Evolutionary conservation across 1,140 invertebrate species (phyloP), one percentile per base, ranked within the genome.

Genomic region (Brachionus sp.): DNA sequence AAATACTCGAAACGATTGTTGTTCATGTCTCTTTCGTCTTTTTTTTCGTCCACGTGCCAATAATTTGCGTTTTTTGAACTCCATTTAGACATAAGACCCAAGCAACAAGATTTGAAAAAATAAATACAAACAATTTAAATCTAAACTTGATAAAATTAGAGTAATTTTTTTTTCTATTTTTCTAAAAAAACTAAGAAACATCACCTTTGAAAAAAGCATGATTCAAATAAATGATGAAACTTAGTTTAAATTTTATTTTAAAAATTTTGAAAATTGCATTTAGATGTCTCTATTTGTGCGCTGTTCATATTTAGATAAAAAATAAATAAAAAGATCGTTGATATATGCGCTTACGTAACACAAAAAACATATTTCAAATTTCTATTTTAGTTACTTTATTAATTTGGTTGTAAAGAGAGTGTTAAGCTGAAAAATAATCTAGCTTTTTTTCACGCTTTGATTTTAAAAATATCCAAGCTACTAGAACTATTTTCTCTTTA

Each of bases 1-100:
- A 33, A 29, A 16, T 50, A 25, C 23, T 75, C 19, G 50, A 57
- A 57, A 5, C 12, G 12, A 46, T 75, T 75, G 44, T 75, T 75
- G 44, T 75, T 75, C 39, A 75, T 44, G 39, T 75, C 70, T 75
- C 42, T 75, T 75, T 75, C 70, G 37, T 35, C 70, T n/a, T 19
- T 46, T 75, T 75, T 33, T 75, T 75, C 70, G 16, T 23, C 42
- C 7, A 29, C 42, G 37, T 46, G 12, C 70, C 19, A 19, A 19
- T 35, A 70, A 39, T 70, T 70, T 37, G 29, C 16, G 10, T 35
- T 39, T 13, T 12, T 37, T 16, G 33, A 25, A 46, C 42, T 44
- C 70, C 70, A 75, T 75, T 75, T 75, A 75, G 70, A 75, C 70
- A 75, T 75, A 75, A 75, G 70, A 75, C n/a, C 13, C 33, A 13